These are phyloP conservation scores for Poecilobothrus nobilitatus DNA, from an alignment of 2,888 invertebrate genomes.

Conservation along the genomic window DNA sequence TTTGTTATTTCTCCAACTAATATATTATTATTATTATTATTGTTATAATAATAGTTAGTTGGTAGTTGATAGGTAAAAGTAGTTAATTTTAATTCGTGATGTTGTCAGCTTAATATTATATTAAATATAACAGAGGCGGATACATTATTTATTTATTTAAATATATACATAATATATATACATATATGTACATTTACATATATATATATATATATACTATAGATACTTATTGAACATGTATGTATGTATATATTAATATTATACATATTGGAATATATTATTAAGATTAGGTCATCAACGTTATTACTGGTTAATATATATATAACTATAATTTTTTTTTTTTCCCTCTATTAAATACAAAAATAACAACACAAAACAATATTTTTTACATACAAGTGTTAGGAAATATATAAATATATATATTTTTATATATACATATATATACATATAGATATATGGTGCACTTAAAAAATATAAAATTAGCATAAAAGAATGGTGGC, in stretches of 20 bases:
- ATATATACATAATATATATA: not conserved
- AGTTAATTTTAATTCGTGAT: constrained; percentile 3
- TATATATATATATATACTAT: too few species aligned
- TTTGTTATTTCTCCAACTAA: too few species aligned
- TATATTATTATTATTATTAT: too few species aligned
- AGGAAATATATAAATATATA: not conserved
- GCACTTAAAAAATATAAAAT: not conserved
- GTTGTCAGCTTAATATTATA: not conserved
- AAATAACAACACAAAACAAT: not conserved
- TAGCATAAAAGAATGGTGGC: constrained; percentile 1
- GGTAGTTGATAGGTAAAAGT: constrained; percentile 6
- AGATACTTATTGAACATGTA: too few species aligned
- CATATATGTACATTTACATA: too few species aligned
- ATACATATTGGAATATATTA: not conserved
- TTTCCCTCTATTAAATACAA: not conserved
- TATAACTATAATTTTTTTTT: too few species aligned
- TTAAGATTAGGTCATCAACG: not conserved
- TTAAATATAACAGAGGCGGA: not conserved
- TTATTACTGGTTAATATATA: not conserved
- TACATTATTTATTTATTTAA: not conserved
- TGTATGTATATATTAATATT: too few species aligned
- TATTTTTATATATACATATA: too few species aligned
- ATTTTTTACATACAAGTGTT: not conserved
- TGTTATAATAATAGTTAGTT: not conserved
- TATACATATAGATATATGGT: too few species aligned